These are phyloP conservation scores for Cerceris rybyensis DNA, from an alignment of 2,888 invertebrate species.

Conservation along the genomic window DNA sequence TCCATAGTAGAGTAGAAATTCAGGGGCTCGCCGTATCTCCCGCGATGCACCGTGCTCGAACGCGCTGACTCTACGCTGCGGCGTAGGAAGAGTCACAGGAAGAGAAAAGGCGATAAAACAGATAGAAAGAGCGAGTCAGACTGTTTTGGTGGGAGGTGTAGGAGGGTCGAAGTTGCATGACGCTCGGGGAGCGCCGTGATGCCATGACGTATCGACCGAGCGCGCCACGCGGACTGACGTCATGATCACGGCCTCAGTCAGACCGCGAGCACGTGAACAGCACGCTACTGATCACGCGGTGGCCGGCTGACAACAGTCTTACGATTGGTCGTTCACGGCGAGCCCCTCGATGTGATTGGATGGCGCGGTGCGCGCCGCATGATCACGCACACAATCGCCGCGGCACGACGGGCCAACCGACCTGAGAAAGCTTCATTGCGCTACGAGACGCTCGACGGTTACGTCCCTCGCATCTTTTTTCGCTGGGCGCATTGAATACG, in stretches of 20 bases:
- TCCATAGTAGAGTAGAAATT: slow-evolving; percentile 28
- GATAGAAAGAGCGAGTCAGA: slow-evolving; percentile 26
- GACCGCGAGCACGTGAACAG: slow-evolving; percentile 93
- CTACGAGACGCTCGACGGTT: slow-evolving; percentile 69
- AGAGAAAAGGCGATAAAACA: slow-evolving; percentile 23
- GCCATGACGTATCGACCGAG: slow-evolving; percentile 85
- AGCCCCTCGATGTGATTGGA: slow-evolving; percentile 88
- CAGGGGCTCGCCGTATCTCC: slow-evolving; percentile 44
- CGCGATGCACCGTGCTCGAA: slow-evolving; percentile 6
- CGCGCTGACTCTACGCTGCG: not conserved
- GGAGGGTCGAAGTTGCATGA: slow-evolving; percentile 65
- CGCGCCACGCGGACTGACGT: slow-evolving; percentile 82
- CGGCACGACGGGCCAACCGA: slow-evolving; percentile 73
- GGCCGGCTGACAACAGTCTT: slow-evolving; percentile 86
- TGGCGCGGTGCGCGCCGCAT: slow-evolving; percentile 74
- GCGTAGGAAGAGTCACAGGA: slow-evolving; percentile 16
- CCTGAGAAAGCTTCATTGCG: slow-evolving; percentile 78
- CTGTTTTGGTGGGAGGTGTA: slow-evolving; percentile 9
- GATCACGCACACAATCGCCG: slow-evolving; percentile 82
- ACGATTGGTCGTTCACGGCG: slow-evolving; percentile 87
- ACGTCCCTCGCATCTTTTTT: slow-evolving; percentile 51
- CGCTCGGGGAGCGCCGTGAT: slow-evolving; percentile 82
- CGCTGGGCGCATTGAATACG: slow-evolving; percentile 17
- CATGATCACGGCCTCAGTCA: slow-evolving; percentile 88
- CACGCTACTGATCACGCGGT: slow-evolving; percentile 90